A percentile compares a stretch with the other conserved stretches of the same genome.
These are phyloP conservation scores for Drosophila niveifrons DNA, from an alignment of 2,888 invertebrate species.

Conservation along the genomic window DNA sequence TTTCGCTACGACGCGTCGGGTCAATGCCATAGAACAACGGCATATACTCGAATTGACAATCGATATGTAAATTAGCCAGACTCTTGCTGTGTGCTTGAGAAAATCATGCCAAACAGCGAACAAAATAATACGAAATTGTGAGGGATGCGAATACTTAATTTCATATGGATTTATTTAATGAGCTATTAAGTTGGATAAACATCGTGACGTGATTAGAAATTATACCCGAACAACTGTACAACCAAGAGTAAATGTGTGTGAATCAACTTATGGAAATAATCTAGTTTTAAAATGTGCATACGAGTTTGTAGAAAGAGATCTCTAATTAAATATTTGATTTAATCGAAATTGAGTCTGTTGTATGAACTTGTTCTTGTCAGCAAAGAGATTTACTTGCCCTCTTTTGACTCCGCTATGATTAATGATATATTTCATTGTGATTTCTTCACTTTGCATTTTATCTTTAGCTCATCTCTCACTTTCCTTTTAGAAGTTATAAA, in stretches of 20 bases:
- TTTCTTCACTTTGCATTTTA: background rate
- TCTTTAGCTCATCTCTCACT: constrained; percentile 1
- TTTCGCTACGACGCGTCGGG: constrained; percentile 38
- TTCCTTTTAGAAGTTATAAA: constrained; percentile 2
- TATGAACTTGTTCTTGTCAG: constrained; percentile 6
- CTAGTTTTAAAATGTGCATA: constrained; percentile 22
- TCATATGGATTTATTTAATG: constrained; percentile 41
- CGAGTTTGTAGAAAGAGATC: background rate
- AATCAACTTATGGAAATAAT: constrained; percentile 13
- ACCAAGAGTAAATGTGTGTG: constrained; percentile 27
- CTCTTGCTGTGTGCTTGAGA: constrained; percentile 28
- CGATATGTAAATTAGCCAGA: constrained; percentile 66
- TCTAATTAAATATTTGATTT: constrained; percentile 1
- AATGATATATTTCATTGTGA: constrained; percentile 4
- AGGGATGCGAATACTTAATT: constrained; percentile 38
- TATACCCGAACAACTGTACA: constrained; percentile 29
- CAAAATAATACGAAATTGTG: constrained; percentile 1
- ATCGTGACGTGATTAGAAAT: constrained; percentile 34
- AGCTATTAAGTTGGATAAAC: constrained; percentile 43
- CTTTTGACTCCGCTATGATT: constrained; percentile 11
- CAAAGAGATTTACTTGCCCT: constrained; percentile 1
- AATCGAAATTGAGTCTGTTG: background rate
- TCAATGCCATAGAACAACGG: constrained; percentile 64
- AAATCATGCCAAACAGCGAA: constrained; percentile 29
- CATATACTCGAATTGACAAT: constrained; percentile 55